Percentiles rank a stretch among this genome's conserved stretches.
These are phyloP conservation scores for Vespertilio murinus DNA, from an alignment of 2,797 vertebrate species.

Conservation along the genomic window DNA sequence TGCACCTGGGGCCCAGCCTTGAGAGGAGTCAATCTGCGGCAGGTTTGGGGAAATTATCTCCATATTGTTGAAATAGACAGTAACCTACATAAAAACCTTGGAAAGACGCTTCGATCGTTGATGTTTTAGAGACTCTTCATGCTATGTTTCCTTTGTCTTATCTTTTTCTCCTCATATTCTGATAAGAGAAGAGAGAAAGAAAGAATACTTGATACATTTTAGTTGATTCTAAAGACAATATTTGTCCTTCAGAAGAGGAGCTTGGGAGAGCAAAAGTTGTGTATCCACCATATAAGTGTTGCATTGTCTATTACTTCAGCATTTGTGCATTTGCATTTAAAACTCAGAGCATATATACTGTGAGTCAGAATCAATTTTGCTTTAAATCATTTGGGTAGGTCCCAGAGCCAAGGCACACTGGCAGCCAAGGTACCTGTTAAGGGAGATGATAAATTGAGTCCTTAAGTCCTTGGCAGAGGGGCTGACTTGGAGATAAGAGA, in stretches of 20 bases:
- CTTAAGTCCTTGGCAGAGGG: constrained; percentile 69
- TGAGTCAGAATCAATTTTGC: constrained; percentile 59
- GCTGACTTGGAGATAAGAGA: constrained; percentile 59
- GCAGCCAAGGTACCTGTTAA: constrained; percentile 47
- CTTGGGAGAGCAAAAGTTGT: not conserved
- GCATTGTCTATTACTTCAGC: not conserved
- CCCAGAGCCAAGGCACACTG: constrained; percentile 25
- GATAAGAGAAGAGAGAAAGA: not conserved
- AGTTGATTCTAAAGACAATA: not conserved
- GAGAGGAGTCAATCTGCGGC: not conserved
- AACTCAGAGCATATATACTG: constrained; percentile 20
- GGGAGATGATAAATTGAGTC: constrained; percentile 69
- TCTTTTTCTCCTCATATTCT: not conserved
- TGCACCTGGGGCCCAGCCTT: no score
- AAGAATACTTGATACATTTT: not conserved
- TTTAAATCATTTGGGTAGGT: constrained; percentile 38
- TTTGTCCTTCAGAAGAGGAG: not conserved
- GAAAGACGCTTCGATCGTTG: not conserved
- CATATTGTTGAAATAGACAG: not conserved
- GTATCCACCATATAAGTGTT: not conserved
- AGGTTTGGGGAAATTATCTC: not conserved
- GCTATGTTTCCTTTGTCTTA: not conserved
- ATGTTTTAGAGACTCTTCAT: not conserved
- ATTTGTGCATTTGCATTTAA: constrained; percentile 28
- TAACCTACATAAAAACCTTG: not conserved